These are phyloP conservation scores for Xerus inauris DNA, from an alignment of 2,113 vertebrate species.

Conservation along the genomic window DNA sequence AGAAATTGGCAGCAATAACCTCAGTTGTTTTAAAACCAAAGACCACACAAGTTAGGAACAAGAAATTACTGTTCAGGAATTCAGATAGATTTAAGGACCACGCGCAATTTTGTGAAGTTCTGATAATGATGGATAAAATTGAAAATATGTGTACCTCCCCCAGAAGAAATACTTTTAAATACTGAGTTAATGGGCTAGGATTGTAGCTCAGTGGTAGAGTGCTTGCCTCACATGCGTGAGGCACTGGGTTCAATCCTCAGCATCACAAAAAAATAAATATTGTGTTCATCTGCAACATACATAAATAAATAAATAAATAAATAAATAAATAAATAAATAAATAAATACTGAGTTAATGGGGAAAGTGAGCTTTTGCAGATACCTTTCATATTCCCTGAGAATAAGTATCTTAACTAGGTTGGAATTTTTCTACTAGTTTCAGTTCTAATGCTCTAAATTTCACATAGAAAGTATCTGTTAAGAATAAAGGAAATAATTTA, in stretches of 20 bases:
- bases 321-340: too few species aligned
- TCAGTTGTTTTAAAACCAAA: slow-evolving; percentile 77
- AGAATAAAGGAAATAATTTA: background rate
- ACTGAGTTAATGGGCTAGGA: background rate
- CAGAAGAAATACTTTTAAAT: too few species aligned
- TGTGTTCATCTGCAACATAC: too few species aligned
- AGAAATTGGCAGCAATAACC: slow-evolving; percentile 56
- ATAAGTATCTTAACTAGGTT: background rate
- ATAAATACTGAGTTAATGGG: background rate
- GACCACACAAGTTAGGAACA: slow-evolving; percentile 81
- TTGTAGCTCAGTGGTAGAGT: too few species aligned
- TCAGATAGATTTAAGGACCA: slow-evolving; percentile 72
- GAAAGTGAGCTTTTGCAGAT: slow-evolving; percentile 30
- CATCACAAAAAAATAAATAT: too few species aligned
- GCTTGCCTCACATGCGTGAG: too few species aligned
- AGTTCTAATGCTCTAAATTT: background rate
- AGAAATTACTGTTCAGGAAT: slow-evolving; percentile 63
- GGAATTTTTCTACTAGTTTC: background rate
- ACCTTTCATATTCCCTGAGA: background rate
- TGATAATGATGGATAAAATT: slow-evolving; percentile 4
- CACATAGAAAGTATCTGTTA: background rate
- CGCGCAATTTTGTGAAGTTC: slow-evolving; percentile 46
- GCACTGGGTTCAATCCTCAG: too few species aligned
- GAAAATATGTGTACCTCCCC: background rate
- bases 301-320: too few species aligned